These are phyloP conservation scores for Centruroides vittatus DNA, from an alignment of 1,140 invertebrate genomes.

Conservation along the genomic window DNA sequence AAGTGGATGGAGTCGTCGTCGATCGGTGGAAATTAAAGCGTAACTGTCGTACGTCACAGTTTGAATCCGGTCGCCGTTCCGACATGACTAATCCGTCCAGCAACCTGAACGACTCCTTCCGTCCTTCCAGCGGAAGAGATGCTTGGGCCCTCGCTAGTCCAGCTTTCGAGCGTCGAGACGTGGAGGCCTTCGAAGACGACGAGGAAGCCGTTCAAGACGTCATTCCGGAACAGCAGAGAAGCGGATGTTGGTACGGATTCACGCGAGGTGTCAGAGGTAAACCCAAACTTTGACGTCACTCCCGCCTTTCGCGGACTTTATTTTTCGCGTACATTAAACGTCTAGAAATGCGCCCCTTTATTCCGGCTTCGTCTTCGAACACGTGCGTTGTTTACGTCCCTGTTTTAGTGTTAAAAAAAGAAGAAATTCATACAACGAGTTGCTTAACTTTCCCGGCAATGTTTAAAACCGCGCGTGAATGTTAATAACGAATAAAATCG, in stretches of 20 bases:
- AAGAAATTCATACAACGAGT: too few relatives aligned
- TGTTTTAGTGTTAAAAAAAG: too few relatives aligned
- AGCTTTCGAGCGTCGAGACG: conserved; percentile 5
- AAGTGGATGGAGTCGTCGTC: too few relatives aligned
- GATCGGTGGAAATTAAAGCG: too few relatives aligned
- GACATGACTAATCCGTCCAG: conserved; percentile 6
- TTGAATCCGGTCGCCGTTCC: too few relatives aligned
- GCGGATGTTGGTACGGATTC: conserved; percentile 15
- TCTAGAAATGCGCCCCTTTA: neutral
- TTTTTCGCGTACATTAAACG: neutral
- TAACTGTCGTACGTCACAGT: too few relatives aligned
- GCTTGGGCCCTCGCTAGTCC: conserved; percentile 9
- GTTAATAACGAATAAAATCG: too few relatives aligned
- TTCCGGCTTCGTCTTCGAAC: too few relatives aligned
- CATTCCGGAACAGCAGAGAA: conserved; percentile 9
- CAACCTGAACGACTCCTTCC: conserved; percentile 4
- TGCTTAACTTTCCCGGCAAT: too few relatives aligned
- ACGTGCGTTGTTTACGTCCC: too few relatives aligned
- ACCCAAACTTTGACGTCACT: neutral
- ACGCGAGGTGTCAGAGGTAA: conserved; percentile 9
- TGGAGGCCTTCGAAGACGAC: conserved; percentile 9
- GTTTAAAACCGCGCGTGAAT: too few relatives aligned
- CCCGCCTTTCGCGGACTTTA: neutral
- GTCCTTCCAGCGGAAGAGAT: conserved; percentile 8
- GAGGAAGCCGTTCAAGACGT: conserved; percentile 6